Conservation (phyloP, 1,140 invertebrate species). For the Manduca sexta region DNA sequence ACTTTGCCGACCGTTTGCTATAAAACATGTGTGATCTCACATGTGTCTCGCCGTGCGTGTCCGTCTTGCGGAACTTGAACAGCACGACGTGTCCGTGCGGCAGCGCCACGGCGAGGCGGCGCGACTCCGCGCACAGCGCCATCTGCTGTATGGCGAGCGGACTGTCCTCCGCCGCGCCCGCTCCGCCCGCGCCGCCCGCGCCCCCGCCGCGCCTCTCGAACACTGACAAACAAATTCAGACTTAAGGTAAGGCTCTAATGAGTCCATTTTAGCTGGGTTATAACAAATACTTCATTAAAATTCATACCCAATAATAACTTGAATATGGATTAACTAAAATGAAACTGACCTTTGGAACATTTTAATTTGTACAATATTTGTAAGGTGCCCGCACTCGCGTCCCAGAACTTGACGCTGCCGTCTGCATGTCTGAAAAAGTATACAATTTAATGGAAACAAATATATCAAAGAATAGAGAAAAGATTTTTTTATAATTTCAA, state of each 20-base stretch:
- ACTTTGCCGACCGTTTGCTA: not conserved
- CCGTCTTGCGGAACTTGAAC: conserved; percentile 95
- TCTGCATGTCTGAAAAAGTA: conserved; percentile 88
- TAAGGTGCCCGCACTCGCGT: conserved; percentile 93
- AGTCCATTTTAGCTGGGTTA: too few relatives aligned
- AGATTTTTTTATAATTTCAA: too few relatives aligned
- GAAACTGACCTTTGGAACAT: conserved; percentile 84
- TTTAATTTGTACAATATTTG: conserved; percentile 97
- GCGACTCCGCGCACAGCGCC: conserved; percentile 93
- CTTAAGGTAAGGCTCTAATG: too few relatives aligned
- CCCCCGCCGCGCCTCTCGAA: conserved; percentile 75
- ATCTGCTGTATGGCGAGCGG: conserved; percentile 96
- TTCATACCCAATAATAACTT: too few relatives aligned
- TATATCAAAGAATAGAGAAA: too few relatives aligned
- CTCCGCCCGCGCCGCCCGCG: conserved; percentile 68
- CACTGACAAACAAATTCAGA: conserved; percentile 22
- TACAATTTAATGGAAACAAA: not conserved
- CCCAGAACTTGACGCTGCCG: conserved; percentile 98
- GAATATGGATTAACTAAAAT: too few relatives aligned
- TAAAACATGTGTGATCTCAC: conserved; percentile 73
- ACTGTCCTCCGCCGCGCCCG: conserved; percentile 70
- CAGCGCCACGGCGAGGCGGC: conserved; percentile 90
- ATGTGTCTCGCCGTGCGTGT: conserved; percentile 87
- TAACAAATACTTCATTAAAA: too few relatives aligned
- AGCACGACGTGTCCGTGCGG: conserved; percentile 93